Percentiles rank a stretch among this genome's conserved stretches.
phyloP scores from a whole-genome alignment of 2,797 vertebrate species.

The Enteromius trimaculatus region DNA sequence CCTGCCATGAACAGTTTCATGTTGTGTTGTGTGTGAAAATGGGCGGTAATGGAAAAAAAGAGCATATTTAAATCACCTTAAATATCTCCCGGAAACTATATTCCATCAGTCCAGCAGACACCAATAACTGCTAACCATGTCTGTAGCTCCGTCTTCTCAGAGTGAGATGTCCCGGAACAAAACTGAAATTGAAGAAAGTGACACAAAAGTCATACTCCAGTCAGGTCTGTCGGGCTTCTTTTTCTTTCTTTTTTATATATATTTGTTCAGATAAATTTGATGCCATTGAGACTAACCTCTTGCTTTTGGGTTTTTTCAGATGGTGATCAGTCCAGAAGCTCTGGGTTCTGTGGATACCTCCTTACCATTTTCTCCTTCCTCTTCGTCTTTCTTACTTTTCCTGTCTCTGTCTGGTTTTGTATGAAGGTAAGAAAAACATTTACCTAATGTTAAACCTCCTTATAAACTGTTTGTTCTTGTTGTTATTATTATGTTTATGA shows the following conservation, averaged over 20 bases:
- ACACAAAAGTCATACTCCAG: slow-evolving; percentile 39
- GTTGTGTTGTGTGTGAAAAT: slow-evolving; percentile 40
- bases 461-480: not conserved
- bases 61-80: not conserved
- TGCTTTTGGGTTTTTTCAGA: slow-evolving; percentile 48
- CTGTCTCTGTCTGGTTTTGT: slow-evolving; percentile 66
- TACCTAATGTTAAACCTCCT: not conserved
- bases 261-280: not conserved
- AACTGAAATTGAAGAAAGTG: slow-evolving; percentile 32
- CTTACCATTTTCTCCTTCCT: slow-evolving; percentile 58
- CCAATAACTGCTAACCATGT: slow-evolving; percentile 8
- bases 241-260: not conserved
- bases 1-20: slow-evolving; percentile 3
- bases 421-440: slow-evolving; percentile 59
- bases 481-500: not conserved
- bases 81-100: slow-evolving; percentile 3
- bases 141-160: slow-evolving; percentile 13
- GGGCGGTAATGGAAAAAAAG: slow-evolving; percentile 29
- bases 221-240: slow-evolving; percentile 27
- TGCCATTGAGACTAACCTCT: not conserved
- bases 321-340: slow-evolving; percentile 19
- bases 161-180: slow-evolving; percentile 45
- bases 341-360: slow-evolving; percentile 51
- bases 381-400: slow-evolving; percentile 63
- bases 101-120: slow-evolving; percentile 14